Evolutionary conservation across 2,888 invertebrate species (phyloP).

Genomic region (Cacoxenus indagator): DNA sequence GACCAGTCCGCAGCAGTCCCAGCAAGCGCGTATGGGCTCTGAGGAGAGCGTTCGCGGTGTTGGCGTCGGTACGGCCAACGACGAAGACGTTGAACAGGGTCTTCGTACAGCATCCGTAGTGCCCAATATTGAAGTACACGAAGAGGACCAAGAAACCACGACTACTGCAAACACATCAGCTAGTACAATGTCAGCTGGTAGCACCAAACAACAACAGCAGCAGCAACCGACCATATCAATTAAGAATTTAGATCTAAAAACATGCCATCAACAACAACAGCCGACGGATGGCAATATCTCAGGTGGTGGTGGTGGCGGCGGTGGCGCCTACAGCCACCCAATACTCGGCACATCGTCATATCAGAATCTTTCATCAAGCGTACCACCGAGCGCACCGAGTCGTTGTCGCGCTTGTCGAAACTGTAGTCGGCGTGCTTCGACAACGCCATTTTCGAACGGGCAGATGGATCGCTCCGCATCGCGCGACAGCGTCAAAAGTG

Average conservation of each 20-base stretch:
- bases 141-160: constrained; percentile 59
- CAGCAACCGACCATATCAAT: constrained; percentile 73
- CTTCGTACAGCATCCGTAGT: constrained; percentile 66
- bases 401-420: constrained; percentile 75
- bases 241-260: constrained; percentile 68
- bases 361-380: constrained; percentile 74
- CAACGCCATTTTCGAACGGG: constrained; percentile 80
- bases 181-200: constrained; percentile 47
- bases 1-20: constrained; percentile 78
- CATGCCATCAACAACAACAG: constrained; percentile 31
- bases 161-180: constrained; percentile 37
- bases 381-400: constrained; percentile 72
- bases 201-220: constrained; percentile 38
- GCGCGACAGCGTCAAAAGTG: constrained; percentile 83
- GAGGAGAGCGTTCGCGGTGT: constrained; percentile 80
- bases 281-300: constrained; percentile 26
- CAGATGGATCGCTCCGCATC: constrained; percentile 88
- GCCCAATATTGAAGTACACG: constrained; percentile 73
- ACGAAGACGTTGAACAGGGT: constrained; percentile 71
- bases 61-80: constrained; percentile 53
- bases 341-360: constrained; percentile 66
- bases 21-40: constrained; percentile 81
- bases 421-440: constrained; percentile 86
- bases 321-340: constrained; percentile 47
- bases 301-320: background rate